Conservation (phyloP, 2,113 vertebrate genomes). For the Phrynosoma platyrhinos region DNA sequence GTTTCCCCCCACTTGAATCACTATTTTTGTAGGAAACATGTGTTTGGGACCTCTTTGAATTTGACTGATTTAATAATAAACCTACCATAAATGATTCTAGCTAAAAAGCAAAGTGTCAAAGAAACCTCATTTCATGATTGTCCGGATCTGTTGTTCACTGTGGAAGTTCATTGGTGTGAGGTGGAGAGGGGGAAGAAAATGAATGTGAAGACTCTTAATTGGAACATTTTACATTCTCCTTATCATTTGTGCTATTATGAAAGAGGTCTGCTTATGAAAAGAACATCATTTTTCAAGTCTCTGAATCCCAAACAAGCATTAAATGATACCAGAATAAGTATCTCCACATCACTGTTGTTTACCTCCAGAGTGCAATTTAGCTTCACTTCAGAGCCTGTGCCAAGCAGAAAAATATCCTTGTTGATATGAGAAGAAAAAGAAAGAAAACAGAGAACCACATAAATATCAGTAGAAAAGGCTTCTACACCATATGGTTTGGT, state of each 20-base stretch:
- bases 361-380: constrained; percentile 33
- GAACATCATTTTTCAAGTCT: constrained; percentile 6
- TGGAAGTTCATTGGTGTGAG: background rate
- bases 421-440: background rate
- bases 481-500: background rate
- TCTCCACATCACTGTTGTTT: background rate
- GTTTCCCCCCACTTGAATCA: background rate
- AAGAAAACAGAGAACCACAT: background rate
- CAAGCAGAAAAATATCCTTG: constrained; percentile 9
- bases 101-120: constrained; percentile 23
- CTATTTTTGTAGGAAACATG: background rate
- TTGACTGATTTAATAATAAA: constrained; percentile 22
- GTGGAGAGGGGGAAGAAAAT: background rate
- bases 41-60: background rate
- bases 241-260: background rate
- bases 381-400: constrained; percentile 2
- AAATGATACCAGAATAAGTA: background rate
- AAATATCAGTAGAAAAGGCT: constrained; percentile 2
- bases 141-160: constrained; percentile 5
- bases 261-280: constrained; percentile 8
- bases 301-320: constrained; percentile 1
- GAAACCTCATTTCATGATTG: constrained; percentile 1
- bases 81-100: background rate
- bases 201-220: background rate
- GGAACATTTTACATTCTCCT: constrained; percentile 10